phyloP scores from a whole-genome alignment of 2,797 vertebrate genomes.

The Scomberomorus guttatus region DNA sequence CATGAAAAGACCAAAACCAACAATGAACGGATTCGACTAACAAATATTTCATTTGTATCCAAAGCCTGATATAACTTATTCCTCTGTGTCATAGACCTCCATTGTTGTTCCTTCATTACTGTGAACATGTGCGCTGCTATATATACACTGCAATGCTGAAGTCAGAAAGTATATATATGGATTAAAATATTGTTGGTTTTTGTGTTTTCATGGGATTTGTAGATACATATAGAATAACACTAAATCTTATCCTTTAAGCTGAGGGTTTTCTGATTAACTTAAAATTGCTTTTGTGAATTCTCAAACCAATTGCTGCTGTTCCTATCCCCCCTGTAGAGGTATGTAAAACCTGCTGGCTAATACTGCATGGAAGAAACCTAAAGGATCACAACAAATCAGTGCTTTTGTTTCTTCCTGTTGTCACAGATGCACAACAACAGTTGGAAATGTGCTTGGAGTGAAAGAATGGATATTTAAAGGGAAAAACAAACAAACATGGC shows the following conservation, averaged over 20 bases:
- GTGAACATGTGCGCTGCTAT: background rate
- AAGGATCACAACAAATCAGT: background rate
- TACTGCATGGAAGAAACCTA: background rate
- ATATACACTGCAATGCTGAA: too few relatives aligned
- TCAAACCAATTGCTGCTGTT: background rate
- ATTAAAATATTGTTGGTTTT: background rate
- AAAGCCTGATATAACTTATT: too few relatives aligned
- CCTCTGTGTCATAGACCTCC: too few relatives aligned
- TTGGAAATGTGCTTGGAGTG: slow-evolving; percentile 24
- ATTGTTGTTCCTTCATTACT: background rate
- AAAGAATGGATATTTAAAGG: background rate
- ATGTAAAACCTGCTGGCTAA: background rate
- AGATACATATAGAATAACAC: background rate
- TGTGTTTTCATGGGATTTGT: background rate
- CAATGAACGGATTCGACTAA: background rate
- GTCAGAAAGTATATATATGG: background rate
- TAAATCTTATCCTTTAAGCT: background rate
- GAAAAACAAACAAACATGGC: background rate
- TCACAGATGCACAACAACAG: background rate
- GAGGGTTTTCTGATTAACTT: background rate
- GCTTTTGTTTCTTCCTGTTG: background rate
- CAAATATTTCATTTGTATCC: background rate
- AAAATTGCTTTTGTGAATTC: background rate
- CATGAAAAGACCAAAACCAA: slow-evolving; percentile 19
- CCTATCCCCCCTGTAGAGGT: background rate